Percentiles rank a stretch among this genome's conserved stretches.
Evolutionary conservation across 2,797 vertebrate species (phyloP).

Genomic region (Poliocrania exsul): DNA sequence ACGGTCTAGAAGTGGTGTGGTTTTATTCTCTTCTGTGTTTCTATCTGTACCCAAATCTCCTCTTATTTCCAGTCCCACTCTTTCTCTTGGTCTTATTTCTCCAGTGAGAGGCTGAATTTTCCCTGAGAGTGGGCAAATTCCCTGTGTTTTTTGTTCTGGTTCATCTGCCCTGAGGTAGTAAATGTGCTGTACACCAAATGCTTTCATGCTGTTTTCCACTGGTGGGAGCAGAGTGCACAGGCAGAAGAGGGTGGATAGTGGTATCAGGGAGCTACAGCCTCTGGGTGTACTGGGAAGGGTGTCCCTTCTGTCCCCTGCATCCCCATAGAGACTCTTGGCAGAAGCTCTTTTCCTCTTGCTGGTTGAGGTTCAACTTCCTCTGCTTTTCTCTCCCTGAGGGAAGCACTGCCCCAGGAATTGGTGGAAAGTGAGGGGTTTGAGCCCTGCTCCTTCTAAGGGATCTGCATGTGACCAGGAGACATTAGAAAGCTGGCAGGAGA

Average conservation of each 20-base stretch:
- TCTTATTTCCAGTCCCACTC: neutral
- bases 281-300: neutral
- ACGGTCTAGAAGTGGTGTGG: neutral
- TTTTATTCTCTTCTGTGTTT: neutral
- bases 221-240: neutral
- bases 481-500: neutral
- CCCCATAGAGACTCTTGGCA: neutral
- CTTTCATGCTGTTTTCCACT: neutral
- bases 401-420: neutral
- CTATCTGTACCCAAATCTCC: neutral
- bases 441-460: fast-evolving
- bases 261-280: fast-evolving
- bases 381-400: neutral
- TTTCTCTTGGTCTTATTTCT: neutral
- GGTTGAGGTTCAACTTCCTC: neutral
- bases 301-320: neutral
- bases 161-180: neutral
- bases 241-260: neutral
- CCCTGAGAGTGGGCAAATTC: neutral
- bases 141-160: neutral
- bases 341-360: neutral
- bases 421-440: neutral
- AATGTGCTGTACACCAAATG: neutral
- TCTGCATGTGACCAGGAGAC: neutral
- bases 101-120: neutral